A percentile compares a stretch with the other conserved stretches of the same genome.
Evolutionary conservation across 2,888 invertebrate species (phyloP).

Genomic region (Dermolepida albohirtum): DNA sequence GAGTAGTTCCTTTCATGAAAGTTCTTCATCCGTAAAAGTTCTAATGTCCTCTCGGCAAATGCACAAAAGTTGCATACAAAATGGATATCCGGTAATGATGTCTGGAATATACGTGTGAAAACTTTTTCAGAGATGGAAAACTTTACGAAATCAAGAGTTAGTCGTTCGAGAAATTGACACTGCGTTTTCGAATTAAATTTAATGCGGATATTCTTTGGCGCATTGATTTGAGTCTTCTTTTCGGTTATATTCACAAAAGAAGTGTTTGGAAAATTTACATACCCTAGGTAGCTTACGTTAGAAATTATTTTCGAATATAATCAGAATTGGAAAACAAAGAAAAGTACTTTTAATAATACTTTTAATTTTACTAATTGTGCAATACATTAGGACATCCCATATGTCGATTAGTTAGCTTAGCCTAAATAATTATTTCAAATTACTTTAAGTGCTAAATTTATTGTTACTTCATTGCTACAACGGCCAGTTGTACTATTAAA

Average conservation of each 20-base stretch:
- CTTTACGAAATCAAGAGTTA: constrained; percentile 22
- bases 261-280: too few relatives aligned
- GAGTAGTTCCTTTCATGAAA: constrained; percentile 35
- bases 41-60: constrained; percentile 34
- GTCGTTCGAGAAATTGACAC: constrained; percentile 29
- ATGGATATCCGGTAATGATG: constrained; percentile 24
- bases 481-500: too few relatives aligned
- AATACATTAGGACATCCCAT: too few relatives aligned
- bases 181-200: constrained; percentile 27
- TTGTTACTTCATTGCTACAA: too few relatives aligned
- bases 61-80: constrained; percentile 25
- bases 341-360: too few relatives aligned
- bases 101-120: constrained; percentile 15
- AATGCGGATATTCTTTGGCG: constrained; percentile 12
- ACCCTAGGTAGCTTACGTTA: too few relatives aligned
- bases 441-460: too few relatives aligned
- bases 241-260: neutral
- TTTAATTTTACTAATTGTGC: too few relatives aligned
- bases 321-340: too few relatives aligned
- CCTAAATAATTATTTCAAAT: too few relatives aligned
- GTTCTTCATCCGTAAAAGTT: constrained; percentile 31
- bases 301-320: too few relatives aligned
- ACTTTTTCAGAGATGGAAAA: constrained; percentile 19
- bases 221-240: constrained; percentile 8
- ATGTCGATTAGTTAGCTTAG: too few relatives aligned